phyloP scores from a whole-genome alignment of 1,140 invertebrate genomes.

The Lasioglossum baleicum region DNA sequence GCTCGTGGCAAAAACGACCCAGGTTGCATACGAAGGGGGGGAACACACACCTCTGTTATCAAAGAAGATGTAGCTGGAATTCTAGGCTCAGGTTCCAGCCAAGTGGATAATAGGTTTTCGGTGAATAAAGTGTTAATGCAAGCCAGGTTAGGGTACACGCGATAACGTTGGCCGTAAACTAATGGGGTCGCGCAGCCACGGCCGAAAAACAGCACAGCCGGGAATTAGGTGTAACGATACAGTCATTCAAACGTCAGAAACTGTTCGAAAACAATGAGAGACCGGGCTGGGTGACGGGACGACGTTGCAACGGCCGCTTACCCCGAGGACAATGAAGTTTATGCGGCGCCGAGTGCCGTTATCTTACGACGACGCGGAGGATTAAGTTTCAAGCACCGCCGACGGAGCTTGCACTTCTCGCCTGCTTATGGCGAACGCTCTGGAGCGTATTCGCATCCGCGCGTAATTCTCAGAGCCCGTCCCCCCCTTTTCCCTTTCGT shows the following conservation, averaged over 20 bases:
- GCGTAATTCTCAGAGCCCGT: conserved; percentile 7
- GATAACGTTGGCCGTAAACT: background rate
- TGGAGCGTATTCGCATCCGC: conserved; percentile 29
- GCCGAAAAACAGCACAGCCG: background rate
- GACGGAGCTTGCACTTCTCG: conserved; percentile 47
- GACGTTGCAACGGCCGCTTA: conserved; percentile 47
- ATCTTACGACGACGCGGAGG: conserved; percentile 62
- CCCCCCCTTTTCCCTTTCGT: background rate
- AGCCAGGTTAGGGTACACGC: background rate
- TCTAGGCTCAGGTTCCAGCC: no score
- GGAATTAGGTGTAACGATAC: background rate
- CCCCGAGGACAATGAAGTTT: conserved; percentile 59
- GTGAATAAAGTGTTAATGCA: no score
- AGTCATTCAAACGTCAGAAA: conserved; percentile 6
- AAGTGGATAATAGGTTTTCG: no score
- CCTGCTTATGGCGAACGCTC: conserved; percentile 48
- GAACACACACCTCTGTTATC: no score
- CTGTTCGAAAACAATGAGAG: conserved; percentile 42
- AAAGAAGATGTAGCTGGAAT: no score
- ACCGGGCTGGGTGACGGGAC: conserved; percentile 41
- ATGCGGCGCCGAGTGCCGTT: conserved; percentile 56
- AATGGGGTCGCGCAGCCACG: background rate
- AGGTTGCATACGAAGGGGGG: no score
- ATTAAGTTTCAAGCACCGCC: conserved; percentile 63
- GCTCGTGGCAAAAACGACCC: no score